Base-by-base conservation (phyloP, 2,113 vertebrate genomes). In the Arvicanthis niloticus region DNA sequence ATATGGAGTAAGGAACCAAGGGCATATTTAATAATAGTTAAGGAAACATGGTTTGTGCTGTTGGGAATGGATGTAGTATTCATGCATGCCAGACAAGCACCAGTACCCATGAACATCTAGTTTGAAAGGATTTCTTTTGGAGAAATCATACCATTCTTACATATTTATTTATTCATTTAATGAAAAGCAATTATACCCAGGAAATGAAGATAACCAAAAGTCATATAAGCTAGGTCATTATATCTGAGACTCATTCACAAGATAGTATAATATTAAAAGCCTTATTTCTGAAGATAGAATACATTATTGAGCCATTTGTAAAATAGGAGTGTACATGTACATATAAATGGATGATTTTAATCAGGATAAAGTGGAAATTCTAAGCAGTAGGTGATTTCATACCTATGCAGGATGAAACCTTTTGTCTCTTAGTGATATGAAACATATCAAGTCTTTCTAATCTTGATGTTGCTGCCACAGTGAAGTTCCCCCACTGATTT, bases 91-190 rank as follows among this genome's bases (percentile, higher is more conserved):
- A 62, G 16, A 11, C 0, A 81, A 60, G 24, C 15, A 56, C 15
- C 26, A 40, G 40, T n/a, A 48, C 9, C 6, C 7, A 24, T 60
- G 10, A n/a, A 11, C 1, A 3, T 24, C 3, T 10, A 58, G 0
- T 16, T 81, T 5, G 62, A 88, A 93, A 60, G 29, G 10, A 58
- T 9, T 56, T 77, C n/a, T 80, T 9, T 58, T 72, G 26, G 13
- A 31, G 10, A 37, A 89, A 48, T 37, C 21, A 12, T 37, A 24
- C 42, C 17, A 45, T 13, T 80, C 45, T 60, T 58, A 58, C 17
- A 58, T 31, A 24, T 77, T 42, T 10, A 37, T 56, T 34, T 11
- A 58, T 45, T 34, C 7, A 56, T 2, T 34, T 45, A 88, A 34
- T 88, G 1, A 10, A 67, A 80, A 88, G 42, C 21, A 87, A 17